Evolutionary conservation across 2,113 vertebrate species (phyloP), one percentile per base, ranked within the genome.

Genomic region (Corydoras sp.): DNA sequence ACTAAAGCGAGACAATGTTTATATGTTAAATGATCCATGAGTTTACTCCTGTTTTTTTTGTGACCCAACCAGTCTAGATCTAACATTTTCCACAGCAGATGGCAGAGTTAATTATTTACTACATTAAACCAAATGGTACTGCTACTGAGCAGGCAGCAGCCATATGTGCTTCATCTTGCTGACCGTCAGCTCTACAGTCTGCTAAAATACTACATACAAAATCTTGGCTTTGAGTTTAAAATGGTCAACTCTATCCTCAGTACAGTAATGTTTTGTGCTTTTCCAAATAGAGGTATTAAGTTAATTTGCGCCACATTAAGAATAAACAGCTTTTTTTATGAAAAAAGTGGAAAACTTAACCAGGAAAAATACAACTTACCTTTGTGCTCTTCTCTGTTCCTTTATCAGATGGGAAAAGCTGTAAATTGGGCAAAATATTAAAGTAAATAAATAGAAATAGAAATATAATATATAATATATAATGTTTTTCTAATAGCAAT

Each of bases 371-470:
- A 48, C 63, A 10, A 53, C 82, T 82, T 94, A 98, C 95, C 95
- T 99, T 98, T 49, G 92, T 91, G 87, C 91, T 90, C 89, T 94
- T 98, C 84, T 97, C 96, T 15, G 86, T 83, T 85, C 92, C 91
- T 93, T 97, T 97, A 86, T 98, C 95, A 58, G 85, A 88, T 56
- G 93, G 94, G 86, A 97, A 98, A 83, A 99, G 91, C 95, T 98
- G 83, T 79, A 86, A 80, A 81, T 85, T 81, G 76, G 81, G 73
- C 76, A 43, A 83, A 15, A 64, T 73, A 80, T 82, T 53, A 82
- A 79, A 83, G 78, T 85, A 75, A 85, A 62, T 88, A 89, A 76
- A 81, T 69, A 88, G 85, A 84, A n/a, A n/a, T n/a, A n/a, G n/a
- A n/a, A n/a, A n/a, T n/a, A n/a, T n/a, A n/a, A n/a, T n/a, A n/a